phyloP scores from a whole-genome alignment of 2,888 invertebrate species.

The Brenthis hecate region DNA sequence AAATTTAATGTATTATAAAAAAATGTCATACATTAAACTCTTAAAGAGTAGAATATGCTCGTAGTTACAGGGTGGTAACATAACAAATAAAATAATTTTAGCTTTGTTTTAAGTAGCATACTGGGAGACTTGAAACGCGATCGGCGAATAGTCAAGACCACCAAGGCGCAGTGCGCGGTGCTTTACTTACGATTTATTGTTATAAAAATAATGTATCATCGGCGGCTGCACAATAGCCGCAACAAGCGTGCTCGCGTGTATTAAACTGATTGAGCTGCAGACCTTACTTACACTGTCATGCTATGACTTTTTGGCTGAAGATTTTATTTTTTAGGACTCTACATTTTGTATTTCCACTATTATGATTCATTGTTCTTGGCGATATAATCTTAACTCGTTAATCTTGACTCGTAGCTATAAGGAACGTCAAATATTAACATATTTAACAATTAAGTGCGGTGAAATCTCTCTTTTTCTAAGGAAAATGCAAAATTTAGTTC shows the following conservation, averaged over 20 bases:
- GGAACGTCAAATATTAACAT: too few relatives aligned
- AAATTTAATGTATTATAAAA: background rate
- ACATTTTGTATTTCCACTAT: too few relatives aligned
- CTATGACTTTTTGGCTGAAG: too few relatives aligned
- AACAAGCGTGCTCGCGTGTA: slow-evolving; percentile 73
- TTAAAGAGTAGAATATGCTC: too few relatives aligned
- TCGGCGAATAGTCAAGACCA: slow-evolving; percentile 57
- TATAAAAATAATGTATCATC: slow-evolving; percentile 83
- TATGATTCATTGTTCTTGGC: too few relatives aligned
- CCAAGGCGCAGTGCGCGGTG: slow-evolving; percentile 69
- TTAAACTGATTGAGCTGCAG: slow-evolving; percentile 54
- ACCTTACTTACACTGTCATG: background rate
- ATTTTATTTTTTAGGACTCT: too few relatives aligned
- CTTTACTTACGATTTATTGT: slow-evolving; percentile 82
- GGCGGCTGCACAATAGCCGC: slow-evolving; percentile 70
- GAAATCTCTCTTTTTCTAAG: too few relatives aligned
- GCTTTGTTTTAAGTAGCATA: background rate
- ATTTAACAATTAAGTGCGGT: too few relatives aligned
- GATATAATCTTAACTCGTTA: too few relatives aligned
- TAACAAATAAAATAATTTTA: background rate
- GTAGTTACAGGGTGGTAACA: too few relatives aligned
- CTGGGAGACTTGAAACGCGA: slow-evolving; percentile 29
- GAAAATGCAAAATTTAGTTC: too few relatives aligned
- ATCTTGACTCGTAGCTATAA: too few relatives aligned
- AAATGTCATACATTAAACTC: background rate